phyloP scores from a whole-genome alignment of 2,888 invertebrate genomes.

The Pyrocoelia pectoralis region DNA sequence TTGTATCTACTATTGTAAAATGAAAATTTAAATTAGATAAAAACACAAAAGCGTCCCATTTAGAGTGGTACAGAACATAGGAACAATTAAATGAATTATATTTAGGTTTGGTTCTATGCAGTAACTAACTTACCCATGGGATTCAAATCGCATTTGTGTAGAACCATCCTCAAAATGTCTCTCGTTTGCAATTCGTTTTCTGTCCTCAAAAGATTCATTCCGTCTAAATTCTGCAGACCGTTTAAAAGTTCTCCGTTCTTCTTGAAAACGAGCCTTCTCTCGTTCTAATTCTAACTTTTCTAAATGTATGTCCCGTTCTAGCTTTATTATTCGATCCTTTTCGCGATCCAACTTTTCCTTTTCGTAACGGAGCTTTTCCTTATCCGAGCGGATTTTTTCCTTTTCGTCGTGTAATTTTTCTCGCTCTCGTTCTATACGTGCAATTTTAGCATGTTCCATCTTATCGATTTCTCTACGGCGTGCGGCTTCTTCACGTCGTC shows the following conservation, averaged over 20 bases:
- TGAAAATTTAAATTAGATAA: constrained; percentile 14
- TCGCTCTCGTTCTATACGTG: constrained; percentile 80
- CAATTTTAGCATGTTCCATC: constrained; percentile 84
- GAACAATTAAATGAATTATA: no score
- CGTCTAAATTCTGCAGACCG: constrained; percentile 63
- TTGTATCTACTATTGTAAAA: constrained; percentile 45
- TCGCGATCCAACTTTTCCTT: constrained; percentile 73
- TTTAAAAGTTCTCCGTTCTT: constrained; percentile 65
- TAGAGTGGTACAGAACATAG: no score
- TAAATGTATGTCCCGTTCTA: constrained; percentile 56
- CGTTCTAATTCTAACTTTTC: constrained; percentile 86
- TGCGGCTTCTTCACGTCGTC: constrained; percentile 79
- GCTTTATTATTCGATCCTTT: constrained; percentile 39
- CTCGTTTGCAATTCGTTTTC: constrained; percentile 52
- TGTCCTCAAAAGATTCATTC: constrained; percentile 51
- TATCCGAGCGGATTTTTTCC: constrained; percentile 87
- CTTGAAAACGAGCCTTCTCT: constrained; percentile 72
- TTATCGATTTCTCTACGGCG: constrained; percentile 83
- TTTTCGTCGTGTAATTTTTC: constrained; percentile 84
- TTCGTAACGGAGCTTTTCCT: constrained; percentile 86
- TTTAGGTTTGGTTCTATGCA: no score
- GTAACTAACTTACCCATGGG: constrained; percentile 53
- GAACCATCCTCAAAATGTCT: constrained; percentile 63
- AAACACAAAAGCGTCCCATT: background rate
- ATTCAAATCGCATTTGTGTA: constrained; percentile 67